These are phyloP conservation scores for Callaeas wilsoni DNA, from an alignment of 2,113 vertebrate genomes.

Conservation along the genomic window DNA sequence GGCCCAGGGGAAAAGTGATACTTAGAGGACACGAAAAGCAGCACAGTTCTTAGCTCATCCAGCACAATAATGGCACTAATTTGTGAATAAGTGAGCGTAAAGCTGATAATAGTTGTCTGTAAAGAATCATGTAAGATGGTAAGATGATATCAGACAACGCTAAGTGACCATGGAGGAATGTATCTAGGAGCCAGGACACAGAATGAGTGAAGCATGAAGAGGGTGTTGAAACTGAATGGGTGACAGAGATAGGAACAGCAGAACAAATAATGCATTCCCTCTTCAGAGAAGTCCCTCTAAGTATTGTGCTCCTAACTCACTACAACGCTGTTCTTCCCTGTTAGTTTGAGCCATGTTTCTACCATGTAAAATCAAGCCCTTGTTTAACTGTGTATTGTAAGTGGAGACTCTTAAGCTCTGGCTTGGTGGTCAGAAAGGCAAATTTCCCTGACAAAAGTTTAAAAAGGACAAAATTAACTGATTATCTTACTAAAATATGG, in stretches of 20 bases:
- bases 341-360: background rate
- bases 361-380: background rate
- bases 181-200: constrained; percentile 6
- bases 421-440: background rate
- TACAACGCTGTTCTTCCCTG: background rate
- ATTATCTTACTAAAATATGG: background rate
- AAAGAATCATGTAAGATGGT: constrained; percentile 1
- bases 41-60: constrained; percentile 11
- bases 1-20: background rate
- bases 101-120: constrained; percentile 45
- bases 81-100: constrained; percentile 56
- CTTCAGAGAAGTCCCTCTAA: background rate
- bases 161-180: constrained; percentile 42
- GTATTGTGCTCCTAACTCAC: background rate
- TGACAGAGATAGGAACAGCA: background rate
- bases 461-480: background rate
- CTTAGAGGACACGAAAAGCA: background rate
- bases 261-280: background rate
- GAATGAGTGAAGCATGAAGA: constrained; percentile 22
- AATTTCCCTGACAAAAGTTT: background rate
- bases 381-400: background rate
- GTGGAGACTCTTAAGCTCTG: background rate
- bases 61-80: constrained; percentile 49
- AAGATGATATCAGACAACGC: constrained; percentile 15
- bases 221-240: constrained; percentile 26